Base-by-base conservation (phyloP, 2,888 invertebrate genomes). In the Ypsolopha scabrella region DNA sequence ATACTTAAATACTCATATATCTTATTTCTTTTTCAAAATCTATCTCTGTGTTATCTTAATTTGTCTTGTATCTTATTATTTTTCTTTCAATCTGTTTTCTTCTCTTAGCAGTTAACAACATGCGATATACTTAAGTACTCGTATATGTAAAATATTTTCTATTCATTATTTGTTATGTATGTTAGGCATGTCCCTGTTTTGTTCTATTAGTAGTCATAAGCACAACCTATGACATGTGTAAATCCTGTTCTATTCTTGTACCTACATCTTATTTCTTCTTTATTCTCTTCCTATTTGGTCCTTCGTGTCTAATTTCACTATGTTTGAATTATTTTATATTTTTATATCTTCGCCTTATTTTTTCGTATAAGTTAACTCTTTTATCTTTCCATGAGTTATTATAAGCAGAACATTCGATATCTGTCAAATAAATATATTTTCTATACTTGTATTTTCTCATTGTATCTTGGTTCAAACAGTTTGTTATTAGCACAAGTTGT, bases 361-460 rank as follows among this genome's bases (percentile, higher is more conserved):
- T n/a, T n/a, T n/a, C n/a, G n/a, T n/a, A n/a, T n/a, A n/a, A n/a
- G n/a, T n/a, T n/a, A n/a, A n/a, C n/a, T 47, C 39, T n/a, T 36
- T 48, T 52, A n/a, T 47, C 7, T 41, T 33, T 50, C 52, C 41
- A 14, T 53, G 45, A 50, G 53, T 52, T 24, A 24, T 24, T 24
- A 24, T 4, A 3, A 24, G 24, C 24, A 24, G 2, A 24, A 24
- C 24, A 24, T 24, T 24, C 4, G 24, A 24, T 24, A 24, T 24
- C 24, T 24, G 24, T 24, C n/a, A n/a, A n/a, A n/a, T n/a, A n/a
- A 4, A 24, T 24, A 3, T 4, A 41, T 53, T 46, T 55, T 47
- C 54, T n/a, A 53, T 41, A 49, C 24, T 48, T 54, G 39, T 39
- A 44, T 51, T 33, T 7, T 24, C 4, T 24, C 24, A 3, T 24